These are phyloP conservation scores for Spongia lamella DNA, from an alignment of 37 sponge, comb jelly and placozoan species.

Conservation along the genomic window DNA sequence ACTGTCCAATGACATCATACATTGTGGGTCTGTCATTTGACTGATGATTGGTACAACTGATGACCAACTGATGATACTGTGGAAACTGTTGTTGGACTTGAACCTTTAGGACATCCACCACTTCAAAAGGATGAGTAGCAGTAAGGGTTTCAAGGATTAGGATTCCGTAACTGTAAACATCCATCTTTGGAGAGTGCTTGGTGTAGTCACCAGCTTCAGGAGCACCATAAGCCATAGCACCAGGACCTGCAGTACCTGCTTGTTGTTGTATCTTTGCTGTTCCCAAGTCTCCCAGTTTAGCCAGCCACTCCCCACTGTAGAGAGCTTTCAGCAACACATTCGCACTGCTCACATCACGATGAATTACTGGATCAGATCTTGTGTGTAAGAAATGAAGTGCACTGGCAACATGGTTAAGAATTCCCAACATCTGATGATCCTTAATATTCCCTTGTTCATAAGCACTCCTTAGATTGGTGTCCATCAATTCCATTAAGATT, in stretches of 20 bases:
- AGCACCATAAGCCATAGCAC: slow-evolving; percentile 68
- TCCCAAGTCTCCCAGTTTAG: slow-evolving; percentile 82
- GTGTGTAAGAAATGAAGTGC: slow-evolving; percentile 74
- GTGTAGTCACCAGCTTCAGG: slow-evolving; percentile 42
- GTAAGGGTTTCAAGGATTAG: slow-evolving; percentile 53
- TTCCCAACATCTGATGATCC: not conserved
- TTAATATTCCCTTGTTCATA: slow-evolving; percentile 5
- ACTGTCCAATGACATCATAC: not conserved
- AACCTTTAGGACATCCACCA: not conserved
- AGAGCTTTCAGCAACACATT: slow-evolving; percentile 61
- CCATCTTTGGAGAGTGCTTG: slow-evolving; percentile 65
- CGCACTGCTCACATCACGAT: slow-evolving; percentile 74
- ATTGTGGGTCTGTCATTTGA: slow-evolving; percentile 30
- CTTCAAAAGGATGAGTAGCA: not conserved
- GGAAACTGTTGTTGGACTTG: not conserved
- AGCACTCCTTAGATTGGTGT: slow-evolving; percentile 47
- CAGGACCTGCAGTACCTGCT: slow-evolving; percentile 48
- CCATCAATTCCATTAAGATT: slow-evolving; percentile 71
- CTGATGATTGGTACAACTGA: slow-evolving; percentile 2
- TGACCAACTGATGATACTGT: slow-evolving; percentile 3
- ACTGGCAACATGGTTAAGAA: slow-evolving; percentile 42
- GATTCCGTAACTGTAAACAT: slow-evolving; percentile 78
- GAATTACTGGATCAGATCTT: slow-evolving; percentile 61
- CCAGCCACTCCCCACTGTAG: slow-evolving; percentile 41
- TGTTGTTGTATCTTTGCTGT: slow-evolving; percentile 61